A percentile compares a stretch with the other conserved stretches of the same genome.
phyloP scores from a whole-genome alignment of 1,140 invertebrate species.

The Parapsyche elsis region DNA sequence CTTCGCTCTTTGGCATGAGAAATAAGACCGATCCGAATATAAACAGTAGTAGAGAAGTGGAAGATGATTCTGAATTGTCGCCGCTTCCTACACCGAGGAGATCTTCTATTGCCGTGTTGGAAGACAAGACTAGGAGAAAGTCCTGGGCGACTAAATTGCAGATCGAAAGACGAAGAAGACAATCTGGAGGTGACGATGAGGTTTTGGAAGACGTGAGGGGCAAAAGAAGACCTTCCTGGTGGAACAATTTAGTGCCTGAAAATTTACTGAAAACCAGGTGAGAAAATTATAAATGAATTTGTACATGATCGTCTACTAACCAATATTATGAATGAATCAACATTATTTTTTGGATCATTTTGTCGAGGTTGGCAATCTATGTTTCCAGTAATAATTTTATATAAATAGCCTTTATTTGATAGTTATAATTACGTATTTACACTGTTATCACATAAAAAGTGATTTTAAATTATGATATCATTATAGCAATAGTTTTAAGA shows the following conservation, averaged over 20 bases:
- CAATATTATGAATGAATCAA: not conserved
- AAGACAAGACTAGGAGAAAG: constrained; percentile 73
- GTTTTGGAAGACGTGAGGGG: constrained; percentile 68
- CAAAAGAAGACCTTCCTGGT: constrained; percentile 84
- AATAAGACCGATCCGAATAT: constrained; percentile 36
- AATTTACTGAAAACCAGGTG: constrained; percentile 74
- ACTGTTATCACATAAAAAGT: no score
- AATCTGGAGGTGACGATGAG: constrained; percentile 63
- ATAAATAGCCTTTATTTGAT: no score
- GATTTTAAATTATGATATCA: no score
- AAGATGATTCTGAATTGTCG: constrained; percentile 67
- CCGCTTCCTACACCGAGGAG: constrained; percentile 68
- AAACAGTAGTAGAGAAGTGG: constrained; percentile 57
- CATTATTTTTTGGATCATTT: not conserved
- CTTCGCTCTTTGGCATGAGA: constrained; percentile 43
- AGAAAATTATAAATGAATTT: constrained; percentile 40
- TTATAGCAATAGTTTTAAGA: no score
- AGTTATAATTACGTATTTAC: no score
- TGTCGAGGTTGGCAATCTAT: no score
- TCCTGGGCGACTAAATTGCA: constrained; percentile 65
- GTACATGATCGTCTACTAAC: constrained; percentile 53
- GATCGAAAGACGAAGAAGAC: constrained; percentile 65
- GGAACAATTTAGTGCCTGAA: constrained; percentile 85
- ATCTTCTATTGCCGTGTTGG: constrained; percentile 71
- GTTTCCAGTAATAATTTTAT: no score